phyloP scores from a whole-genome alignment of 2,113 vertebrate genomes.

The Chelonoidis abingdonii region DNA sequence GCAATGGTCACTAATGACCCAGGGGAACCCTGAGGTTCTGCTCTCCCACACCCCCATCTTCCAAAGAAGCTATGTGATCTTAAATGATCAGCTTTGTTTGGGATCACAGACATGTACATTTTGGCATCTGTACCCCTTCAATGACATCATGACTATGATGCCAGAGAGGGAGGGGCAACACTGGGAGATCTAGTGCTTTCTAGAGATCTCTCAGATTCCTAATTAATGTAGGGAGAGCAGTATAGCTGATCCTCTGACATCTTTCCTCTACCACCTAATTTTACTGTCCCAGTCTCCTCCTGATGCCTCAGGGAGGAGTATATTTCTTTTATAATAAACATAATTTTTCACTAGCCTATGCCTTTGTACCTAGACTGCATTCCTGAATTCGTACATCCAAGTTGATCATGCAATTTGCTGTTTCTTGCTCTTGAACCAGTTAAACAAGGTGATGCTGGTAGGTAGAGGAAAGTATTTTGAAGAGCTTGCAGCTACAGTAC shows the following conservation, averaged over 20 bases:
- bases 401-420: neutral
- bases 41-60: neutral
- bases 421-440: neutral
- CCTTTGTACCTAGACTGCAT: neutral
- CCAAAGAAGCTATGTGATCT: neutral
- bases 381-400: neutral
- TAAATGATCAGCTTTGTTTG: neutral
- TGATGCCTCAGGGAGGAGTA: too few species aligned
- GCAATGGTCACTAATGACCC: fast-evolving
- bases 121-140: neutral
- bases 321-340: neutral
- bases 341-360: neutral
- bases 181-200: neutral
- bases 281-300: too few species aligned
- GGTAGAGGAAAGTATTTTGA: neutral
- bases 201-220: neutral
- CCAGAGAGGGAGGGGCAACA: neutral
- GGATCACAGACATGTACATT: neutral
- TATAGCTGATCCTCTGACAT: neutral
- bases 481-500: neutral
- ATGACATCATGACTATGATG: neutral
- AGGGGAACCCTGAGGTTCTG: neutral
- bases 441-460: neutral
- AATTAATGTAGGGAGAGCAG: neutral
- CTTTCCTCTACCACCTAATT: neutral